Conservation (phyloP, 1,140 invertebrate genomes). For the Mactra quadrangularis region DNA sequence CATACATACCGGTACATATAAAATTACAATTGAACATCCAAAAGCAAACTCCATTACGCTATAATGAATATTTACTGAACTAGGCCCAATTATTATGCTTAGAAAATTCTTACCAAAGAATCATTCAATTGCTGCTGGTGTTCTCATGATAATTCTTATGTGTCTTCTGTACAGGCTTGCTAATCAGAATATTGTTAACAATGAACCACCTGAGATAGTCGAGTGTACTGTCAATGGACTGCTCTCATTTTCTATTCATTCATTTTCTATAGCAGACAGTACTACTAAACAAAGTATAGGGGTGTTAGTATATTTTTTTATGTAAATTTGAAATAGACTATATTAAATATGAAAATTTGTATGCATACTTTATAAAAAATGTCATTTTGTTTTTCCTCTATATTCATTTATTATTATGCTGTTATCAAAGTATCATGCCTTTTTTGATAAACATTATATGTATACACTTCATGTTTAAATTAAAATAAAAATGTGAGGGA, state of each 20-base stretch:
- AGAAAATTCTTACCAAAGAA: too few species aligned
- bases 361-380: neutral
- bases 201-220: too few species aligned
- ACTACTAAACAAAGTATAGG: slow-evolving; percentile 4
- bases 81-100: too few species aligned
- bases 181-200: too few species aligned
- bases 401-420: neutral
- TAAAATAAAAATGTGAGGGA: slow-evolving; percentile 36
- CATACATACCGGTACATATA: too few species aligned
- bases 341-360: slow-evolving; percentile 1
- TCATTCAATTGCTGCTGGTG: too few species aligned
- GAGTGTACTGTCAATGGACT: too few species aligned
- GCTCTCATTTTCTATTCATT: slow-evolving; percentile 15
- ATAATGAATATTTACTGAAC: too few species aligned
- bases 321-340: slow-evolving; percentile 9
- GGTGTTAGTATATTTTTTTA: slow-evolving; percentile 48
- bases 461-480: slow-evolving; percentile 32
- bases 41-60: too few species aligned
- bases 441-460: slow-evolving; percentile 34
- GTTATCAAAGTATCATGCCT: slow-evolving; percentile 13
- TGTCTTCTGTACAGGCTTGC: too few species aligned
- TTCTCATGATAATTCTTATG: too few species aligned
- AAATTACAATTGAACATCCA: too few species aligned
- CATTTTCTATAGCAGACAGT: slow-evolving; percentile 3
- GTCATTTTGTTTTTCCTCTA: slow-evolving; percentile 11